Evolutionary conservation across 2,888 invertebrate species (phyloP).

Genomic region (Eulithis prunata): DNA sequence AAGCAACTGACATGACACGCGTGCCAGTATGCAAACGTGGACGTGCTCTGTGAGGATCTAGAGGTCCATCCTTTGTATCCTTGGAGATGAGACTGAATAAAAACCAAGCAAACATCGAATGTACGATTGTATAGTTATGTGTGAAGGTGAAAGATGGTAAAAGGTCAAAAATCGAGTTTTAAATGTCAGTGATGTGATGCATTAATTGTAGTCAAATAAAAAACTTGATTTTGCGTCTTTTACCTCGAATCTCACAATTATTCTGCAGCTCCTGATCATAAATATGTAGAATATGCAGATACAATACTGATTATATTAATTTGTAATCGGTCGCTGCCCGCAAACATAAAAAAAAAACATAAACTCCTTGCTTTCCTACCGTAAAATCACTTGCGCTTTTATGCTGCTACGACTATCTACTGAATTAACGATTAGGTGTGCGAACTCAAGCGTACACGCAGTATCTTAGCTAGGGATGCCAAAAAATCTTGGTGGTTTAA

Average conservation of each 20-base stretch:
- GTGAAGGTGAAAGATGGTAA: neutral
- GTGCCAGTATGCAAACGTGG: too few relatives aligned
- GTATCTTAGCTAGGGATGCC: neutral
- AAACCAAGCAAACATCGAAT: neutral
- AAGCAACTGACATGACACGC: too few relatives aligned
- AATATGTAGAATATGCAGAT: too few relatives aligned
- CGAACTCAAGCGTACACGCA: slow-evolving; percentile 8
- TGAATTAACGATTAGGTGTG: slow-evolving; percentile 5
- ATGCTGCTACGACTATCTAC: neutral
- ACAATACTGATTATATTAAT: neutral
- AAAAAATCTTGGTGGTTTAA: neutral
- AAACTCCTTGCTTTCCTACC: slow-evolving; percentile 7
- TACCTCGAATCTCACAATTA: too few relatives aligned
- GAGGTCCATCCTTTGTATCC: too few relatives aligned
- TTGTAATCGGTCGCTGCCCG: slow-evolving; percentile 2
- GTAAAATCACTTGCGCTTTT: slow-evolving; percentile 10
- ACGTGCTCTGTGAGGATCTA: too few relatives aligned
- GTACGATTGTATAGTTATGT: neutral
- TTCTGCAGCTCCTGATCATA: too few relatives aligned
- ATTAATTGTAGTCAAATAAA: neutral
- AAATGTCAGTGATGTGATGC: slow-evolving; percentile 2
- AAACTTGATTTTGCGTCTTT: neutral
- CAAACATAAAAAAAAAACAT: slow-evolving; percentile 3
- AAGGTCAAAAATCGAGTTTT: slow-evolving; percentile 7
- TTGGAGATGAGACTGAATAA: neutral